Conservation (phyloP, 2,113 vertebrate genomes). For the Cromileptes altivelis region DNA sequence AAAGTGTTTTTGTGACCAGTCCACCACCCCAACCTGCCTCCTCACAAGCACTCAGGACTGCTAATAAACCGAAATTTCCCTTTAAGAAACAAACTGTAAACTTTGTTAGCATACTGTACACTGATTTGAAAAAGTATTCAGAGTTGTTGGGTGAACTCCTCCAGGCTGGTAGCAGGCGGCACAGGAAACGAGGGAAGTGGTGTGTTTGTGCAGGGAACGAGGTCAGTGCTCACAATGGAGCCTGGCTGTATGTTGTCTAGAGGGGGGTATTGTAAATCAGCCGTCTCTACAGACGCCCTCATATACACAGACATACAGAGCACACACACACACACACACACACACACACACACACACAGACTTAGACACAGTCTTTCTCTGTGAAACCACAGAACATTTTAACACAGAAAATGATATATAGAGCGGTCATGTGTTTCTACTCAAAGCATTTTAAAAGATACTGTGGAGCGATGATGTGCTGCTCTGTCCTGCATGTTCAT, state of each 20-base stretch:
- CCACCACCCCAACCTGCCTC: too few relatives aligned
- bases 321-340: neutral
- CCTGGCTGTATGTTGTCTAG: slow-evolving; percentile 31
- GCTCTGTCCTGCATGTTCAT: neutral
- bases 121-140: neutral
- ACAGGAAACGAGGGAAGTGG: slow-evolving; percentile 68
- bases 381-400: neutral
- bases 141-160: neutral
- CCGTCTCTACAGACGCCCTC: slow-evolving; percentile 8
- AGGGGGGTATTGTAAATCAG: slow-evolving; percentile 23
- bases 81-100: neutral
- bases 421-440: neutral
- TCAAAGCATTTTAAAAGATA: too few relatives aligned
- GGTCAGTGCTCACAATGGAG: slow-evolving; percentile 52
- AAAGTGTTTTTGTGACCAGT: too few relatives aligned
- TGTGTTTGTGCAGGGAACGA: slow-evolving; percentile 62
- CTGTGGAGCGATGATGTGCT: neutral
- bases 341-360: neutral
- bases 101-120: neutral
- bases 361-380: neutral
- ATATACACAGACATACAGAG: neutral
- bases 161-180: slow-evolving; percentile 27
- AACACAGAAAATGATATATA: neutral
- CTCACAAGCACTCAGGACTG: too few relatives aligned
- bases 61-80: too few relatives aligned